Evolutionary conservation across 2,797 vertebrate species (phyloP).

Genomic region (Neomorphus geoffroyi): DNA sequence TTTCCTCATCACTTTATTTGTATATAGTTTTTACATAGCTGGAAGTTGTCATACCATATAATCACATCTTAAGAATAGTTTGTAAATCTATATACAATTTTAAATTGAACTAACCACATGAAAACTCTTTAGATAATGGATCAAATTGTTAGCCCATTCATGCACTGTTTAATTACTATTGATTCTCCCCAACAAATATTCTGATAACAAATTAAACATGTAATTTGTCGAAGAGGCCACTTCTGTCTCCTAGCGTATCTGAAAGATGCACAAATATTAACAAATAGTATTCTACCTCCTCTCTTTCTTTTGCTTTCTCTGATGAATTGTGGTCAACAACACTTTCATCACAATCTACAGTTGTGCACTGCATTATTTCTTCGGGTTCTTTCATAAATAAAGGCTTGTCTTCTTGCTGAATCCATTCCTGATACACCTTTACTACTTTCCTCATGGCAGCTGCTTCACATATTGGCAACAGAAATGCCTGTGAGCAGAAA

Average conservation of each 20-base stretch:
- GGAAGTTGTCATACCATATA: neutral
- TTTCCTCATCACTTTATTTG: neutral
- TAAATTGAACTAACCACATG: neutral
- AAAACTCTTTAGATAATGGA: neutral
- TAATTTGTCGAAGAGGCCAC: neutral
- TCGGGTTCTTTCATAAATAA: constrained; percentile 97
- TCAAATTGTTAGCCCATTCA: neutral
- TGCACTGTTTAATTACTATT: neutral
- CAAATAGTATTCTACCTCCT: constrained; percentile 80
- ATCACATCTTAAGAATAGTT: neutral
- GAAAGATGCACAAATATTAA: neutral
- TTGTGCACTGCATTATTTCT: constrained; percentile 77
- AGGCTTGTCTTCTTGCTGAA: constrained; percentile 95
- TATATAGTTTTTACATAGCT: neutral
- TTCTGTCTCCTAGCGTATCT: neutral
- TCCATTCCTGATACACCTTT: constrained; percentile 98
- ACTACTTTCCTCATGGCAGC: constrained; percentile 97
- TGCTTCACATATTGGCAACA: constrained; percentile 96
- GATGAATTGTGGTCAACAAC: constrained; percentile 63
- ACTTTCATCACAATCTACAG: constrained; percentile 71
- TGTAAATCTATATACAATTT: neutral
- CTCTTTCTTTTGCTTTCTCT: constrained; percentile 82
- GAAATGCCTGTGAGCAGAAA: constrained; percentile 85
- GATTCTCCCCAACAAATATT: neutral
- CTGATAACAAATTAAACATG: neutral